Base-by-base conservation (phyloP, 2,888 invertebrate genomes). In the Oconnorella tubifera region DNA sequence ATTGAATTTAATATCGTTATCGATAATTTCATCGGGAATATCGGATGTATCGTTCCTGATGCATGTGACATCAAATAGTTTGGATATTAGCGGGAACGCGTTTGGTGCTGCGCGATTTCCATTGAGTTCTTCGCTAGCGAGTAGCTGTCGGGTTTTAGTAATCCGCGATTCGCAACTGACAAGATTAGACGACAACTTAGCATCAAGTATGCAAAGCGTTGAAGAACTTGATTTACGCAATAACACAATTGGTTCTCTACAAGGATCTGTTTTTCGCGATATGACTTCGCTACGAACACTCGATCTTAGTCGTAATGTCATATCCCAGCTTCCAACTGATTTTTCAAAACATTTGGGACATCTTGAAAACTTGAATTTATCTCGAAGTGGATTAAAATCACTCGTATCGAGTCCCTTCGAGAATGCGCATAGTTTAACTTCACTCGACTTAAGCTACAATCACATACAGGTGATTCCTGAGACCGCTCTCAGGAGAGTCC, bases 81-180 rank as follows among this genome's bases (percentile, higher is more conserved):
- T 69, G 1, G 61, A 68, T 62, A 29, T 69, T 3, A 66, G 66
- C 33, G 64, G 68, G 3, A 67, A 69, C 29, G 19, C 3, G 4
- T 66, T 69, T 19, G 29, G 28, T n/a, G 23, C 10, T 1, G 25
- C 62, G 50, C 55, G 63, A 23, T 50, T 62, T 23, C 33, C 27
- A 10, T n/a, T 23, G 14, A 66, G 32, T 27, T 31, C 48, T 14
- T 58, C 55, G 29, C 58, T 69, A 28, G 19, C 23, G 3, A 29
- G 29, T 4, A 53, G 59, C 49, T 59, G 59, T 25, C 33, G 40
- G 27, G 53, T 61, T 14, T 28, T 67, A 14, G 33, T n/a, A 19
- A 32, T 67, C 4, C 33, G 59, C 10, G 56, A 56, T 25, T 32
- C 63, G 33, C 33, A 40, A 1, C 27, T 68, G 14, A 32, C 55